phyloP scores from a whole-genome alignment of 2,113 vertebrate genomes.

The Promerops cafer region DNA sequence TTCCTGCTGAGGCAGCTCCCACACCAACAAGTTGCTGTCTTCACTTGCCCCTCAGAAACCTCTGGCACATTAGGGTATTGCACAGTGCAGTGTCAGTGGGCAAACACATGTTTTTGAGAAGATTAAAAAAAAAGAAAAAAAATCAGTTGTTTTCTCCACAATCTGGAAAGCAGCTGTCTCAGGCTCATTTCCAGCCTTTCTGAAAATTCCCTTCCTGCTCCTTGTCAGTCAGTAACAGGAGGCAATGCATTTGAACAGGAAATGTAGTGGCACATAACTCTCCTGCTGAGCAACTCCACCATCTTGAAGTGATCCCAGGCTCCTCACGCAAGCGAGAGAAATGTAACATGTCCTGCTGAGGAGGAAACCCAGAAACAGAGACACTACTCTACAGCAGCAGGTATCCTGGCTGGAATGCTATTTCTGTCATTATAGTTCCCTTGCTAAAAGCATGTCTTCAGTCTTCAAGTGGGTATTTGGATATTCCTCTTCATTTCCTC shows the following conservation, averaged over 20 bases:
- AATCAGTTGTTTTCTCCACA: background rate
- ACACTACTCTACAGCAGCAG: background rate
- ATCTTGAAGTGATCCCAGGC: background rate
- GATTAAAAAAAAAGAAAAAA: background rate
- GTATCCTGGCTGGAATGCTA: background rate
- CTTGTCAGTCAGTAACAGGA: background rate
- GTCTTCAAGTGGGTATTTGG: background rate
- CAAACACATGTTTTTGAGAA: background rate
- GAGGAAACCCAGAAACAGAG: background rate
- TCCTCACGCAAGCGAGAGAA: background rate
- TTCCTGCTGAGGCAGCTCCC: background rate
- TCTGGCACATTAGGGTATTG: background rate
- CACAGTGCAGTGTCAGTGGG: background rate
- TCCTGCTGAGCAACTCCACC: background rate
- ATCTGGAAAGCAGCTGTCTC: background rate
- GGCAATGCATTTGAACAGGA: background rate
- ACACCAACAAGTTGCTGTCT: background rate
- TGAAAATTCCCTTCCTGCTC: background rate
- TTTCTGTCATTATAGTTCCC: background rate
- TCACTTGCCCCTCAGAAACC: background rate
- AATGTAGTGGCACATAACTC: background rate
- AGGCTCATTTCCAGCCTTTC: background rate
- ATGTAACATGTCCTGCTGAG: background rate
- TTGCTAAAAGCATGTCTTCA: background rate
- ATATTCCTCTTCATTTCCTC: conserved; percentile 28